Percentiles rank a stretch among this genome's conserved stretches.
Conservation (phyloP, 2,888 invertebrate genomes). For the Synergus japonicus region DNA sequence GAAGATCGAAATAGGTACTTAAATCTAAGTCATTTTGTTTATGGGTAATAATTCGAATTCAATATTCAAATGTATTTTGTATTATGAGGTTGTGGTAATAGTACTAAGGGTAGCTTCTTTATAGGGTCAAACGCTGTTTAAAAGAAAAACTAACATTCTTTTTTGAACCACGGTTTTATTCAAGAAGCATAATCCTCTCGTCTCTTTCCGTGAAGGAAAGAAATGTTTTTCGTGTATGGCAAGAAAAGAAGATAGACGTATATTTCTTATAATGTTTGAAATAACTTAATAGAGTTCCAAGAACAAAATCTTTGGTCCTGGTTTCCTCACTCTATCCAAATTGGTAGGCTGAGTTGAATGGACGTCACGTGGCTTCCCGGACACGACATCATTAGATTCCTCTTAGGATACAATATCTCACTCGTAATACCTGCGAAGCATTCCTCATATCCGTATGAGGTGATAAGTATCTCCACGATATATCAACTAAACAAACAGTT, state of each 20-base stretch:
- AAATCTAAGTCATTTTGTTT: neutral
- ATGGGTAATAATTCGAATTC: neutral
- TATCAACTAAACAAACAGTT: slow-evolving; percentile 75
- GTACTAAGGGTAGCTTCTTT: too few species aligned
- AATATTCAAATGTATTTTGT: too few species aligned
- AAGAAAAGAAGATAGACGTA: neutral
- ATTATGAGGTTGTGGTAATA: too few species aligned
- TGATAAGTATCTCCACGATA: slow-evolving; percentile 74
- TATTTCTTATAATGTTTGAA: neutral
- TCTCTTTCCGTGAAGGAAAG: neutral
- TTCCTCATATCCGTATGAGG: slow-evolving; percentile 68
- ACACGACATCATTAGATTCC: slow-evolving; percentile 68
- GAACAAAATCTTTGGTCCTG: slow-evolving; percentile 13
- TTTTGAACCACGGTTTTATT: too few species aligned
- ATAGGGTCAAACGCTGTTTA: too few species aligned
- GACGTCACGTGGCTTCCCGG: slow-evolving; percentile 38
- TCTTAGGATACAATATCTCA: slow-evolving; percentile 71
- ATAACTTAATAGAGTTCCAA: slow-evolving; percentile 19
- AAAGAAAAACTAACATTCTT: too few species aligned
- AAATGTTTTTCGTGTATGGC: neutral
- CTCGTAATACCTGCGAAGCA: slow-evolving; percentile 51
- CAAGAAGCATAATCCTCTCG: too few species aligned
- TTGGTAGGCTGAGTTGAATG: slow-evolving; percentile 24
- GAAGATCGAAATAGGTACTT: neutral
- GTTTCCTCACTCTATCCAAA: slow-evolving; percentile 17